Evolutionary conservation across 2,888 invertebrate species (phyloP).

Genomic region (Drosophila formosana): DNA sequence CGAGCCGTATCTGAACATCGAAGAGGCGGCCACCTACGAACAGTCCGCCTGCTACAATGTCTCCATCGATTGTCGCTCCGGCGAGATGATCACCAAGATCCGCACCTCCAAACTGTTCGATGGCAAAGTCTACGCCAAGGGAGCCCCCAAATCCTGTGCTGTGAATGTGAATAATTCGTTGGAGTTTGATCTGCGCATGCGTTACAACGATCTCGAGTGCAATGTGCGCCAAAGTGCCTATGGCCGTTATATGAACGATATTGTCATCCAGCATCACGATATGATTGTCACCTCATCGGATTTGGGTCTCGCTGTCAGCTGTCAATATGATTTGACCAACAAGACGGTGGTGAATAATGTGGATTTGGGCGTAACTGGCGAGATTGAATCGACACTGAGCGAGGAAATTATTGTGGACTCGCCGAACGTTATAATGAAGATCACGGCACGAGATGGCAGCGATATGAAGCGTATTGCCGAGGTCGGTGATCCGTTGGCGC

Average conservation of each 20-base stretch:
- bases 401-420: constrained; percentile 97
- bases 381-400: constrained; percentile 92
- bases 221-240: constrained; percentile 94
- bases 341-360: constrained; percentile 97
- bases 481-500: constrained; percentile 95
- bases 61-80: constrained; percentile 94
- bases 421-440: constrained; percentile 97
- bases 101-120: constrained; percentile 96
- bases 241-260: constrained; percentile 94
- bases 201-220: constrained; percentile 96
- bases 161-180: constrained; percentile 94
- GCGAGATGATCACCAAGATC: constrained; percentile 96
- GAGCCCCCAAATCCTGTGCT: constrained; percentile 96
- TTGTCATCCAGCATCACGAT: constrained; percentile 97
- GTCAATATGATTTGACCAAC: constrained; percentile 96
- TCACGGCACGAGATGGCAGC: constrained; percentile 93
- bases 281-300: constrained; percentile 97
- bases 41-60: constrained; percentile 97
- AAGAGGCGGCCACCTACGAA: constrained; percentile 96
- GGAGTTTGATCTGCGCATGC: constrained; percentile 96
- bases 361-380: constrained; percentile 94
- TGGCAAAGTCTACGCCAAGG: constrained; percentile 97
- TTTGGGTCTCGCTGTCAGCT: constrained; percentile 95
- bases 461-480: constrained; percentile 94
- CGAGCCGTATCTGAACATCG: constrained; percentile 95